Evolutionary conservation across 2,888 invertebrate genomes (phyloP), one percentile per base, ranked within the genome.

Genomic region (Catocala sponsa): DNA sequence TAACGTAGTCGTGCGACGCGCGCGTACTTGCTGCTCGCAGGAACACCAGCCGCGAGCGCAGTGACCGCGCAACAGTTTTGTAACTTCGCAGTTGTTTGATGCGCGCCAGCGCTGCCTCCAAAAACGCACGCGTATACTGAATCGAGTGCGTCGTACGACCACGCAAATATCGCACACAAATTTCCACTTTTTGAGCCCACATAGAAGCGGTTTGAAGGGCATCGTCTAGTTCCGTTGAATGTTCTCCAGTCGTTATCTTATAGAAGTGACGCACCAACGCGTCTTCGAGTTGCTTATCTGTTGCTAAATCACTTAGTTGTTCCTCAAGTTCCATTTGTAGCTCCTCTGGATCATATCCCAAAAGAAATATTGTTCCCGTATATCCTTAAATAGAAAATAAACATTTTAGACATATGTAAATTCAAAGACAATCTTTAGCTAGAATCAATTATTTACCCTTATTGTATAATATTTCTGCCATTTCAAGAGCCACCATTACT

Each of bases 401-500:
- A 35, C 5, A 35, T 6, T 35, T 7, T 0, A 35, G 35, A 5
- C 7, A 35, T 6, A 5, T 6, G 0, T 35, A 15, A 15, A 2
- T 7, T 35, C 5, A 2, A 35, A 35, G 35, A 35, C 5, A 15
- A 15, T 15, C 15, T 15, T 15, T 2, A 35, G 35, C 5, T 35
- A 0, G 0, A 35, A 4, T 6, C 0, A 35, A 6, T n/a, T 67
- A 46, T 33, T 74, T 78, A 89, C 89, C 90, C 9, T 71, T 53
- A 2, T 80, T 63, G 74, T 90, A 89, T 25, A 90, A 74, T 42
- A 87, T 79, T 0, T 78, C 73, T n/a, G 86, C 87, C 59, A 87
- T 68, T 71, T 88, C 86, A 38, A 89, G 65, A 13, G 86, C 87
- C 0, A 86, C 69, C 13, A 78, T n/a, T 0, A 85, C 79, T 5